These are phyloP conservation scores for Byasa hedistus DNA, from an alignment of 2,888 invertebrate genomes.

Conservation along the genomic window DNA sequence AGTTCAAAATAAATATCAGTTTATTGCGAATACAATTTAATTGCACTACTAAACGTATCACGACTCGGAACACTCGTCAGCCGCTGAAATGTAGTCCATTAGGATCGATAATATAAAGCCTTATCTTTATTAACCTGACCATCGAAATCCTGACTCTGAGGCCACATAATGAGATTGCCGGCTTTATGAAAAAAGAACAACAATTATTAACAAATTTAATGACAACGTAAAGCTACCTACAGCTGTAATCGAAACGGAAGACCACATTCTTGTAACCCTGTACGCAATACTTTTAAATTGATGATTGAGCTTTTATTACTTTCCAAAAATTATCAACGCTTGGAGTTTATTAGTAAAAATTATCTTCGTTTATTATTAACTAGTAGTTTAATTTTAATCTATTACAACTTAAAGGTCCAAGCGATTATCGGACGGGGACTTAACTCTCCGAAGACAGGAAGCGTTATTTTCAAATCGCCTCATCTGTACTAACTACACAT, in stretches of 20 bases:
- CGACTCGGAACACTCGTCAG: slow-evolving; percentile 6
- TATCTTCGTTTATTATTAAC: too few relatives aligned
- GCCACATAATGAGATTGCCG: slow-evolving; percentile 5
- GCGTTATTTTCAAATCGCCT: slow-evolving; percentile 36
- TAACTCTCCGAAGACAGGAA: slow-evolving; percentile 31
- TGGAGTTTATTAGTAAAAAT: too few relatives aligned
- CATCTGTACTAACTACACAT: slow-evolving; percentile 26
- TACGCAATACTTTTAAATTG: too few relatives aligned
- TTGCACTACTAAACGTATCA: slow-evolving; percentile 8
- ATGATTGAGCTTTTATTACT: too few relatives aligned
- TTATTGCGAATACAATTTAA: slow-evolving; percentile 19
- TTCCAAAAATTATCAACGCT: too few relatives aligned
- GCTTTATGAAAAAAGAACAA: background rate
- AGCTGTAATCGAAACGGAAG: background rate
- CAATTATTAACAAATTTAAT: slow-evolving; percentile 13
- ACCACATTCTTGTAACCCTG: background rate
- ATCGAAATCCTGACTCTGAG: slow-evolving; percentile 3
- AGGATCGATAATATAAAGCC: slow-evolving; percentile 17
- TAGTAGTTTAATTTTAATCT: too few relatives aligned
- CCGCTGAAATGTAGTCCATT: slow-evolving; percentile 10
- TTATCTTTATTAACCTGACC: slow-evolving; percentile 19
- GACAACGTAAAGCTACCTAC: background rate
- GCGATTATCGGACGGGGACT: too few relatives aligned
- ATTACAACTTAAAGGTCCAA: too few relatives aligned
- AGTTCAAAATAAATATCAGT: slow-evolving; percentile 9